Base-by-base conservation (phyloP, 1,140 invertebrate species). In the Drosophila nasuta region DNA sequence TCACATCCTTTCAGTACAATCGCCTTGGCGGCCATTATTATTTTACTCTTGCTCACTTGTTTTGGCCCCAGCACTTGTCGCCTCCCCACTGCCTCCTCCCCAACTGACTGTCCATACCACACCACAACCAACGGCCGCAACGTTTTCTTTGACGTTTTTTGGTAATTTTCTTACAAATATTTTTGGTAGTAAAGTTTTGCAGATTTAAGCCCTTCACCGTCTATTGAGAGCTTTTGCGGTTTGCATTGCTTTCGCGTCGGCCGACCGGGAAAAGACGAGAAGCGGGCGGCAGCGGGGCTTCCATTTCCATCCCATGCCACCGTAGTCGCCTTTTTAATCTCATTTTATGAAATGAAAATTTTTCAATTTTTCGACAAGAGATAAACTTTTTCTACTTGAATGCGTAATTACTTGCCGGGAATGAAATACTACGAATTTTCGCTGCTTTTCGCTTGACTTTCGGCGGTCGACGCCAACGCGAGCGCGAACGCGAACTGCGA, bases 341-440 rank as follows among this genome's bases (percentile, higher is more conserved):
- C 83, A 88, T 88, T 88, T 88, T 88, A 85, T 88, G 85, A 89
- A 88, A 88, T 85, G 81, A 88, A 83, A 88, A 89, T 81, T 88
- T 82, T 89, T 85, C 75, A 88, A 88, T 88, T 88, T 87, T 83
- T 88, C 80, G 80, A 88, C 83, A 83, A 88, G 77, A 88, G 83
- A 88, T 88, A 88, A 89, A 88, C 83, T 88, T 88, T 88, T 88
- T 88, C 85, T 89, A 85, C 83, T 88, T 89, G 85, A 89, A 89
- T 88, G 83, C 83, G 81, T 88, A 89, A 89, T 88, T 88, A 88
- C 83, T 85, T 20, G 68, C 68, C 66, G 58, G 58, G 66, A 73
- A 75, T 71, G 79, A 83, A 88, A 89, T 73, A 77, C 68, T 79
- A 66, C 71, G 80, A 75, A 72, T 77, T 82, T 62, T 52, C 66